These are phyloP conservation scores for Drosophila melanosoma DNA, from an alignment of 2,888 invertebrate species.

Conservation along the genomic window DNA sequence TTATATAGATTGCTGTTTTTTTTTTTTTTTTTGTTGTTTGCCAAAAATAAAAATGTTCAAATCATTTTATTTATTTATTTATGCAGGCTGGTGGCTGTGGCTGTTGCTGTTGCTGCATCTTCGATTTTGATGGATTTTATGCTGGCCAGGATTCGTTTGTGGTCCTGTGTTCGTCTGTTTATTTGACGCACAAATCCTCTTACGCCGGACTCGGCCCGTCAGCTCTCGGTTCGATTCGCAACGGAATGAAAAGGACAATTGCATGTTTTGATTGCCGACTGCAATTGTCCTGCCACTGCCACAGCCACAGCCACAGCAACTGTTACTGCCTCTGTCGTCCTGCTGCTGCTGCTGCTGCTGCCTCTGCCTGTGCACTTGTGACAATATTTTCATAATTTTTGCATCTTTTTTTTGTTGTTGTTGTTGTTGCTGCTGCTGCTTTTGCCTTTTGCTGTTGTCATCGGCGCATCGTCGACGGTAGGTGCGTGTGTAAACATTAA, in stretches of 20 bases:
- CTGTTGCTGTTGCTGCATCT: conserved; percentile 59
- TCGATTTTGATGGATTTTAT: conserved; percentile 61
- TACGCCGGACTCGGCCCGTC: conserved; percentile 58
- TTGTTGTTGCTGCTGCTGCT: conserved; percentile 31
- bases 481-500: conserved; percentile 85
- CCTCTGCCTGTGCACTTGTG: conserved; percentile 78
- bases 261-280: conserved; percentile 81
- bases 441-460: conserved; percentile 46
- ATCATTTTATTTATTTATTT: conserved; percentile 81
- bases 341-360: conserved; percentile 23
- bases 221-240: conserved; percentile 67
- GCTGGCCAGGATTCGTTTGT: conserved; percentile 24
- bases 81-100: conserved; percentile 61
- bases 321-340: conserved; percentile 23
- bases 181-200: conserved; percentile 80
- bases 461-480: conserved; percentile 76
- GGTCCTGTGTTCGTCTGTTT: conserved; percentile 68
- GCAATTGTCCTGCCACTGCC: conserved; percentile 74
- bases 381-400: conserved; percentile 84
- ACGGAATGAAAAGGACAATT: conserved; percentile 74
- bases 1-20: conserved; percentile 24
- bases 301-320: conserved; percentile 24
- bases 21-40: conserved; percentile 35
- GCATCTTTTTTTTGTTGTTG: conserved; percentile 66
- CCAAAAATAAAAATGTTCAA: conserved; percentile 77